These are phyloP conservation scores for Panagrolaimus sp. DNA, from an alignment of 1,140 invertebrate genomes.

Conservation along the genomic window DNA sequence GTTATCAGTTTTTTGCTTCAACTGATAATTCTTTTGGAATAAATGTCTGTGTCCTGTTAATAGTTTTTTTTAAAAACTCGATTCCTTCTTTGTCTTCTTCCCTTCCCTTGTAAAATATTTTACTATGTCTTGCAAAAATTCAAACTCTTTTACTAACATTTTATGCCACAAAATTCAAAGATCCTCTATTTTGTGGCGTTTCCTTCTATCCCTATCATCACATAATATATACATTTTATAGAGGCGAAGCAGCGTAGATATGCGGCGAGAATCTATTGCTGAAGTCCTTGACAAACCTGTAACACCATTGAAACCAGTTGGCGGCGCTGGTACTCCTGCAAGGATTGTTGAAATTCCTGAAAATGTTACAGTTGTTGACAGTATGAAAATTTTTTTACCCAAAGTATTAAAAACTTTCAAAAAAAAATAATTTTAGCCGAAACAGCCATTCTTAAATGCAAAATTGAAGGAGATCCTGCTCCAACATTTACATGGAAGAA, in stretches of 20 bases:
- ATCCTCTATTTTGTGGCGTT: constrained; percentile 12
- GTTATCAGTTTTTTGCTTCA: no score
- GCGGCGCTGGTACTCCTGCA: constrained; percentile 50
- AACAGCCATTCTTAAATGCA: constrained; percentile 53
- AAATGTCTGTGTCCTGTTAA: constrained; percentile 1
- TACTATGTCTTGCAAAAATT: not conserved
- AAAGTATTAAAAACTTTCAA: not conserved
- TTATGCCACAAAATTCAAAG: not conserved
- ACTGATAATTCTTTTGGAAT: no score
- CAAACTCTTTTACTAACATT: not conserved
- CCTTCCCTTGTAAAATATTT: not conserved
- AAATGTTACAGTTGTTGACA: constrained; percentile 58
- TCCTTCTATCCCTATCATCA: not conserved
- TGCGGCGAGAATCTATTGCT: constrained; percentile 54
- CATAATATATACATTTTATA: constrained; percentile 30
- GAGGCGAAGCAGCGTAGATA: constrained; percentile 57
- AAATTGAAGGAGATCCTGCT: constrained; percentile 72
- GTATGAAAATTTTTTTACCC: constrained; percentile 23
- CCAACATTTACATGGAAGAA: constrained; percentile 95
- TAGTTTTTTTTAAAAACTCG: not conserved
- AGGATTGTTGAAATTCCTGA: constrained; percentile 59
- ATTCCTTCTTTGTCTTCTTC: not conserved
- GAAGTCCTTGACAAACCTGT: constrained; percentile 56
- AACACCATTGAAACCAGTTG: constrained; percentile 52
- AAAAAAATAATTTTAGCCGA: constrained; percentile 48